Evolutionary conservation across 2,797 vertebrate species (phyloP).

Genomic region (Neoniphon sammara): DNA sequence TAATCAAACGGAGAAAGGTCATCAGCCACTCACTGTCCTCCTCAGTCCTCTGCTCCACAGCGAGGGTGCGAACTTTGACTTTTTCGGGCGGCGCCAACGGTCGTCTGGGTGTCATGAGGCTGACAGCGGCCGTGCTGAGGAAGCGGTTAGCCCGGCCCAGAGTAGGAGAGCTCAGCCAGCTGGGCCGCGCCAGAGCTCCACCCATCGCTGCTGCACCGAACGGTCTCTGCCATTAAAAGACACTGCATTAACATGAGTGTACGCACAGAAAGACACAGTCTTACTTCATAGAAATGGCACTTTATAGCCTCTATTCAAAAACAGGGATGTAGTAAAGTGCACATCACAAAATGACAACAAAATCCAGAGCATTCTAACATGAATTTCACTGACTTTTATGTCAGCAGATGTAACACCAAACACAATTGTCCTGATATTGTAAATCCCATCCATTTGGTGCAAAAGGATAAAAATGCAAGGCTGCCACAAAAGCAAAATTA

Average conservation of each 20-base stretch:
- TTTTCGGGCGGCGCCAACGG: conserved; percentile 90
- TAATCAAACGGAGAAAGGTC: too few species aligned
- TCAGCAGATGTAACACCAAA: neutral
- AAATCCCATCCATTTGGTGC: neutral
- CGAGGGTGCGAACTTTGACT: conserved; percentile 92
- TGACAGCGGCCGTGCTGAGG: conserved; percentile 94
- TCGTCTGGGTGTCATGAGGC: conserved; percentile 94
- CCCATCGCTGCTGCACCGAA: conserved; percentile 89
- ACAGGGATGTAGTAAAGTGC: too few species aligned
- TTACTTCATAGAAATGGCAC: too few species aligned
- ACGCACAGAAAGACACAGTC: conserved; percentile 1
- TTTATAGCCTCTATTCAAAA: too few species aligned
- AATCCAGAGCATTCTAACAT: too few species aligned
- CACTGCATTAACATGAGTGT: neutral
- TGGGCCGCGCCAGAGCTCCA: conserved; percentile 89
- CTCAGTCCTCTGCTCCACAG: conserved; percentile 92
- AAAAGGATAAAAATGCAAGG: neutral
- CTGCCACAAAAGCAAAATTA: neutral
- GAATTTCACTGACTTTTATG: neutral
- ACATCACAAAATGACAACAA: too few species aligned
- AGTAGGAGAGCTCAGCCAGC: conserved; percentile 97
- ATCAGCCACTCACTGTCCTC: conserved; percentile 91
- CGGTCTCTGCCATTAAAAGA: conserved; percentile 81
- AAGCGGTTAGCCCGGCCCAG: conserved; percentile 95
- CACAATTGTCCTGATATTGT: neutral